A percentile compares a stretch with the other conserved stretches of the same genome.
Conservation (phyloP, 2,888 invertebrate genomes). For the Chalcosyrphus nemorum region DNA sequence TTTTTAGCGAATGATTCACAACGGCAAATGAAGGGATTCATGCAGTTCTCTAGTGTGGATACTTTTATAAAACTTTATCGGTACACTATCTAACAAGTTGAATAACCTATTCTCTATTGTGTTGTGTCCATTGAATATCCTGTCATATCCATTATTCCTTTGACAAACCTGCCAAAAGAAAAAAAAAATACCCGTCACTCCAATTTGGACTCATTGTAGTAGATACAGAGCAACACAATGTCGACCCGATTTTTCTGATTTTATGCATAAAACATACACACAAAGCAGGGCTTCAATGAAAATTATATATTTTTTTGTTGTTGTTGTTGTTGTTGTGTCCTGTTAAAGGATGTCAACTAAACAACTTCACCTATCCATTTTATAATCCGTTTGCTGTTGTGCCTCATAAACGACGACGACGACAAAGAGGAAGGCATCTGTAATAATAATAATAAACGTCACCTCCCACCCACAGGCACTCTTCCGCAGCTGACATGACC, state of each 20-base stretch:
- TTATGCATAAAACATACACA: slow-evolving; percentile 17
- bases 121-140: slow-evolving; percentile 1
- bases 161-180: background rate
- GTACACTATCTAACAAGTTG: background rate
- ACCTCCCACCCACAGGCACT: background rate
- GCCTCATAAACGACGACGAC: background rate
- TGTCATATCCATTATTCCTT: slow-evolving; percentile 9
- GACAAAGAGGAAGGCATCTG: background rate
- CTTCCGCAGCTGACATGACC: slow-evolving; percentile 10
- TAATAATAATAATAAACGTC: slow-evolving; percentile 26
- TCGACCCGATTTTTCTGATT: slow-evolving; percentile 28
- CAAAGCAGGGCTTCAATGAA: too few relatives aligned
- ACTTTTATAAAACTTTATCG: too few relatives aligned
- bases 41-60: too few relatives aligned
- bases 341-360: background rate
- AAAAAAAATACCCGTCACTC: slow-evolving; percentile 16
- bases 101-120: slow-evolving; percentile 9
- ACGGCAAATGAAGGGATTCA: too few relatives aligned
- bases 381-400: background rate
- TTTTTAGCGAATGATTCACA: too few relatives aligned
- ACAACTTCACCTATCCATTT: slow-evolving; percentile 1
- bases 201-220: background rate
- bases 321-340: background rate
- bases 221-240: slow-evolving; percentile 30
- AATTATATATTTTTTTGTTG: background rate